These are phyloP conservation scores for Drosophila prolongata DNA, from an alignment of 2,888 invertebrate genomes.

Conservation along the genomic window DNA sequence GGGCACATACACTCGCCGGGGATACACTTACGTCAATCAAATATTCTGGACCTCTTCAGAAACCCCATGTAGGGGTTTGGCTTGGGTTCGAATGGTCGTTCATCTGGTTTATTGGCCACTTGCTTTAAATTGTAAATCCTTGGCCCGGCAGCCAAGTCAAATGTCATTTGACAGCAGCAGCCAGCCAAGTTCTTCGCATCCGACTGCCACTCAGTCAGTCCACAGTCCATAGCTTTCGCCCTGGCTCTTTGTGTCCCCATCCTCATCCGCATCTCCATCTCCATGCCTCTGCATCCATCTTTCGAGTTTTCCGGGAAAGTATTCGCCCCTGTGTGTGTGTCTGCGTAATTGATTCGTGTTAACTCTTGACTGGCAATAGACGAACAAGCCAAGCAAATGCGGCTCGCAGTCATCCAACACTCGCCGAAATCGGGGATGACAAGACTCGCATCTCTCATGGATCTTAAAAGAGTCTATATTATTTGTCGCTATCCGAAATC, in stretches of 20 bases:
- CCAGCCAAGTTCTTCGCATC: slow-evolving; percentile 42
- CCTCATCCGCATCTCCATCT: neutral
- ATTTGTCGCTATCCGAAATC: too few species aligned
- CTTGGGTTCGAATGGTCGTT: slow-evolving; percentile 62
- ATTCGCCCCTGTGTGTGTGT: slow-evolving; percentile 29
- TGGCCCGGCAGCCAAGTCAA: slow-evolving; percentile 73
- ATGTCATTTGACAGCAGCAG: slow-evolving; percentile 69
- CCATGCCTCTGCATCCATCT: slow-evolving; percentile 17
- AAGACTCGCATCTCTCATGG: too few species aligned
- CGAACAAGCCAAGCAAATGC: slow-evolving; percentile 74
- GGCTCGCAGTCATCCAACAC: slow-evolving; percentile 57
- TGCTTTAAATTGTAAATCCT: slow-evolving; percentile 78
- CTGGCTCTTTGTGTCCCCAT: slow-evolving; percentile 28
- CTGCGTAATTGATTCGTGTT: slow-evolving; percentile 76
- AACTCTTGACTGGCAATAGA: slow-evolving; percentile 78
- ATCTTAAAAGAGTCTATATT: too few species aligned
- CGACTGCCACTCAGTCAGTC: slow-evolving; percentile 18
- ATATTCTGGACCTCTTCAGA: slow-evolving; percentile 30
- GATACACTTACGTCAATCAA: slow-evolving; percentile 38
- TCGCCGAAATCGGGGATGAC: slow-evolving; percentile 1
- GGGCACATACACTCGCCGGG: slow-evolving; percentile 5
- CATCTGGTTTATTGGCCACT: slow-evolving; percentile 77
- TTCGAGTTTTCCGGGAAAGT: slow-evolving; percentile 13
- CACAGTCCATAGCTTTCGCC: slow-evolving; percentile 26
- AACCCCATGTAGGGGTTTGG: slow-evolving; percentile 7